These are phyloP conservation scores for Cyprinella venusta DNA, from an alignment of 2,797 vertebrate genomes.

Conservation along the genomic window DNA sequence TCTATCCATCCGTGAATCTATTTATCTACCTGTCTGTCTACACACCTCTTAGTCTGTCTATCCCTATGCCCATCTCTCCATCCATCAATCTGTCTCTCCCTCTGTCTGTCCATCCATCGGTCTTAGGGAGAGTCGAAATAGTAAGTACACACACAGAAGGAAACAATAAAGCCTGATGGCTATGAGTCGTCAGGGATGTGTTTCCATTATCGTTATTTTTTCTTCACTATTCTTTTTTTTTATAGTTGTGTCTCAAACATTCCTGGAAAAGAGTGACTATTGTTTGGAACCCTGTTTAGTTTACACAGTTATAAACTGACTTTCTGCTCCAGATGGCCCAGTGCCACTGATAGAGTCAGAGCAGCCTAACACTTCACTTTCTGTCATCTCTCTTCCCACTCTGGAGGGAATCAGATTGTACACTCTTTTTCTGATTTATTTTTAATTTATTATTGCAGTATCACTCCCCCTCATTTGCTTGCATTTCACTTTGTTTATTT, in stretches of 20 bases:
- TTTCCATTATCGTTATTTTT: background rate
- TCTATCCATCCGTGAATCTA: no score
- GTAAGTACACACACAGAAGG: background rate
- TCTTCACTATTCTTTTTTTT: conserved; percentile 13
- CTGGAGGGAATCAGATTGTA: background rate
- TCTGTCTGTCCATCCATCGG: background rate
- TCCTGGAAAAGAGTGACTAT: conserved; percentile 47
- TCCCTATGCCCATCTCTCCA: no score
- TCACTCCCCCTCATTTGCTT: background rate
- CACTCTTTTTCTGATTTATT: no score
- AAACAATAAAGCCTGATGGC: conserved; percentile 42
- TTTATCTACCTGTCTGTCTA: no score
- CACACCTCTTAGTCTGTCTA: no score
- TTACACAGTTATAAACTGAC: conserved; percentile 35
- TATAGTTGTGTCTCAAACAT: conserved; percentile 56
- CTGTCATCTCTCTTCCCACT: conserved; percentile 5
- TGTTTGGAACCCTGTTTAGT: conserved; percentile 5
- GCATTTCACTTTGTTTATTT: background rate
- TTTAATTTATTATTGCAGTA: background rate
- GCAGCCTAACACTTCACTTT: conserved; percentile 8
- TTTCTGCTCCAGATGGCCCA: conserved; percentile 17
- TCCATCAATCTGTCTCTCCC: background rate
- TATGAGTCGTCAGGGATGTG: conserved; percentile 54
- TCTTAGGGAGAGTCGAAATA: background rate
- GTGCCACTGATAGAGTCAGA: conserved; percentile 6